Evolutionary conservation across 2,888 invertebrate genomes (phyloP).

Genomic region (Agrochola lychnidis): DNA sequence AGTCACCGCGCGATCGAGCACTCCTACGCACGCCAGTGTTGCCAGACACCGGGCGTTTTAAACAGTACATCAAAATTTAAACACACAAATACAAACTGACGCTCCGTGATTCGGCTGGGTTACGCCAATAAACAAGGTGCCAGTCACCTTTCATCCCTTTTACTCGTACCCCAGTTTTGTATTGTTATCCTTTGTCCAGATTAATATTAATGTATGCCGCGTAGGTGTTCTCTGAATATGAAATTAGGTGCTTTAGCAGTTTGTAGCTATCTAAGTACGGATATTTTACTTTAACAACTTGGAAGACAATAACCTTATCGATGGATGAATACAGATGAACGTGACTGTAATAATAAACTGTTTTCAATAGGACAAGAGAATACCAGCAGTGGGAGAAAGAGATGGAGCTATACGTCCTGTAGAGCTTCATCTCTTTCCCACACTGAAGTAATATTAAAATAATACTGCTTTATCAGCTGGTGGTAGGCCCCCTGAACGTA

Average conservation of each 20-base stretch:
- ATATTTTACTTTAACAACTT: constrained; percentile 36
- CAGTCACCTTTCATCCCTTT: constrained; percentile 63
- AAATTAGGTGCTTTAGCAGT: constrained; percentile 62
- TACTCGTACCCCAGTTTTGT: constrained; percentile 54
- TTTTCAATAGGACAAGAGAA: constrained; percentile 13
- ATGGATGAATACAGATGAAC: constrained; percentile 20
- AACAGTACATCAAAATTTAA: constrained; percentile 78
- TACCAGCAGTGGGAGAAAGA: too few species aligned
- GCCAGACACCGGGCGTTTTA: constrained; percentile 75
- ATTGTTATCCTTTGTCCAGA: constrained; percentile 68
- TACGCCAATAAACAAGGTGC: constrained; percentile 65
- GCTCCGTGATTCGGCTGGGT: constrained; percentile 63
- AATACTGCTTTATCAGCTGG: too few species aligned
- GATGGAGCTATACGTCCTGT: too few species aligned
- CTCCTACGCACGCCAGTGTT: constrained; percentile 78
- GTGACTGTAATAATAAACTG: constrained; percentile 16
- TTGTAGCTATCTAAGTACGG: constrained; percentile 39
- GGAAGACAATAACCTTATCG: constrained; percentile 32
- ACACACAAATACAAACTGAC: constrained; percentile 69
- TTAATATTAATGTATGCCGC: constrained; percentile 69
- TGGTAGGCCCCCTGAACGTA: background rate
- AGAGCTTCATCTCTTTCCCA: too few species aligned
- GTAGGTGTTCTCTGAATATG: constrained; percentile 70
- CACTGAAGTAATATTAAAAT: too few species aligned
- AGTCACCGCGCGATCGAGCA: constrained; percentile 72